Evolutionary conservation across 2,888 invertebrate species (phyloP).

Genomic region (Graphium colonna): DNA sequence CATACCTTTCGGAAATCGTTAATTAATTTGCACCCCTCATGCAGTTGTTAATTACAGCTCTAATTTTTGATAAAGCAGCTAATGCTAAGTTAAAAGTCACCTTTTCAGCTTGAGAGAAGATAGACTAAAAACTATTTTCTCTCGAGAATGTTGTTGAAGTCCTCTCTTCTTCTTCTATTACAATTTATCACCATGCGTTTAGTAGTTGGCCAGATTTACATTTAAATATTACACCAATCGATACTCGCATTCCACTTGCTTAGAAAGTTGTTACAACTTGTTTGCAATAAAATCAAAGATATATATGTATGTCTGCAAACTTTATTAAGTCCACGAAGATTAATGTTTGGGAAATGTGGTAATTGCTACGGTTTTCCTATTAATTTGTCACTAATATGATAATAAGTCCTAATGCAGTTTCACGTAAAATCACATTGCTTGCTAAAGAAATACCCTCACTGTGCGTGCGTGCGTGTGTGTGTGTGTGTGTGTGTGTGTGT

Average conservation of each 20-base stretch:
- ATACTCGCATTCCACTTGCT: neutral
- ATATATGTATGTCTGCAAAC: neutral
- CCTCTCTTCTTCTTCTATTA: no score
- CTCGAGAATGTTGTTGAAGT: no score
- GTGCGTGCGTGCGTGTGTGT: neutral
- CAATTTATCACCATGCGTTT: no score
- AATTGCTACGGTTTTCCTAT: conserved; percentile 10
- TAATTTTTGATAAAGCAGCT: no score
- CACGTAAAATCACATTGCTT: conserved; percentile 35
- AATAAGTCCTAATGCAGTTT: conserved; percentile 33
- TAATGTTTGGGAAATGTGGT: conserved; percentile 7
- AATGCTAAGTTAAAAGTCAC: no score
- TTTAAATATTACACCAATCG: neutral
- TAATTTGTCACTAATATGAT: conserved; percentile 32
- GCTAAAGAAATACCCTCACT: conserved; percentile 29
- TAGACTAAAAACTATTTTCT: no score
- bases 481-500: neutral
- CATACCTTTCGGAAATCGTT: no score
- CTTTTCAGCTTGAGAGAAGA: no score
- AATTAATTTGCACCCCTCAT: no score
- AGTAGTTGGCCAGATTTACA: neutral
- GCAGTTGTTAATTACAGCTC: no score
- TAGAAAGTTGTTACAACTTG: neutral
- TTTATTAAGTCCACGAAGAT: conserved; percentile 3
- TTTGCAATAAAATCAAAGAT: conserved; percentile 2